Percentiles rank a stretch among this genome's conserved stretches.
These are phyloP conservation scores for Apostichopus leukothele DNA, from an alignment of 53 echinoderm and acorn worm species.

Conservation along the genomic window DNA sequence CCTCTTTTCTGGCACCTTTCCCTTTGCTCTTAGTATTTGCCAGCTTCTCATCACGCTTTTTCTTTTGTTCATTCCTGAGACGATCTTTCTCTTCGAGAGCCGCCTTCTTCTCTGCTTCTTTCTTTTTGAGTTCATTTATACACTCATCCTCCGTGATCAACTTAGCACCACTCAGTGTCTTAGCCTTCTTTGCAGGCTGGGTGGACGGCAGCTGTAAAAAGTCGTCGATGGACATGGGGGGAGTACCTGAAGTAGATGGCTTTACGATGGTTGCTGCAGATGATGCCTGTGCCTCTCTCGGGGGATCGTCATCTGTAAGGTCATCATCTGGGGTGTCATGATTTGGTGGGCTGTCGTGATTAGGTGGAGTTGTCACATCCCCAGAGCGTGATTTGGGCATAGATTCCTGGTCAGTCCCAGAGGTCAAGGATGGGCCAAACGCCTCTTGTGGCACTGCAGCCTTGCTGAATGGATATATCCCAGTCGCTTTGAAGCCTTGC, in stretches of 20 bases:
- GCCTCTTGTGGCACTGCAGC: constrained; percentile 50
- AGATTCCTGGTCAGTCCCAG: too few species aligned
- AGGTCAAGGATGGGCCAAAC: too few species aligned
- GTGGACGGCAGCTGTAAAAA: background rate
- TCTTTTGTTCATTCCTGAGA: background rate
- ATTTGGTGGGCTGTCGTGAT: too few species aligned
- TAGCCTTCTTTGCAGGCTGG: too few species aligned
- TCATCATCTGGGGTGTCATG: too few species aligned
- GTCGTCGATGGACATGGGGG: too few species aligned
- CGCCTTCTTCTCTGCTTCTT: constrained; percentile 1
- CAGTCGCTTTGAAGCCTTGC: constrained; percentile 46
- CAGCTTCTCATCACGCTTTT: constrained; percentile 12
- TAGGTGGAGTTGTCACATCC: too few species aligned
- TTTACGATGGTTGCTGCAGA: background rate
- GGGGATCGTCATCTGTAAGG: too few species aligned
- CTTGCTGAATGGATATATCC: constrained; percentile 47
- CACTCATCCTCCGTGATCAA: constrained; percentile 7
- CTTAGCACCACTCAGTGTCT: constrained; percentile 10
- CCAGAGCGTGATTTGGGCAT: too few species aligned
- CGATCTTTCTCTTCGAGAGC: constrained; percentile 18
- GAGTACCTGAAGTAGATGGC: background rate
- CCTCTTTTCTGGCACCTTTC: too few species aligned
- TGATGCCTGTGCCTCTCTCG: too few species aligned
- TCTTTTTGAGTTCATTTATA: background rate
- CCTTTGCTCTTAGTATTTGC: background rate